Conservation (phyloP, 2,888 invertebrate species). For the Agrochola macilenta region DNA sequence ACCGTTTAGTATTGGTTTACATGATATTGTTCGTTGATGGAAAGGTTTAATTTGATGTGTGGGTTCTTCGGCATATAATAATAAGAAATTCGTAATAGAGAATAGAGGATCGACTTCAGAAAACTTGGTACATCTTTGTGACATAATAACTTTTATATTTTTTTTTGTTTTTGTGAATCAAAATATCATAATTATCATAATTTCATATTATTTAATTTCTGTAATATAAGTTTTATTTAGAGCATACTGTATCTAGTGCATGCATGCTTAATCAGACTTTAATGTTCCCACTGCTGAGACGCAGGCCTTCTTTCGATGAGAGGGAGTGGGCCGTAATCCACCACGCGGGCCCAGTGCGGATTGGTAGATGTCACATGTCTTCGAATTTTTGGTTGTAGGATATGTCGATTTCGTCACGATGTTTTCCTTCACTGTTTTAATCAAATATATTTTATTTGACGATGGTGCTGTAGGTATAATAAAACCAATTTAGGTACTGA, state of each 20-base stretch:
- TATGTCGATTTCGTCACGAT: no score
- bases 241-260: not conserved
- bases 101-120: not conserved
- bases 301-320: no score
- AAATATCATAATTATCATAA: no score
- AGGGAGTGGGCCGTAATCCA: no score
- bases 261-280: no score
- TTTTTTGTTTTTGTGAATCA: not conserved
- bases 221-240: not conserved
- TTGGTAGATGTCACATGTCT: no score
- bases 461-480: not conserved
- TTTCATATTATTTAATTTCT: no score
- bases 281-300: no score
- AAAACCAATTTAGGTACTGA: not conserved
- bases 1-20: conserved; percentile 64
- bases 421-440: no score
- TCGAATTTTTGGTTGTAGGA: no score
- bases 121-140: not conserved
- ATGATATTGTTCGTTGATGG: conserved; percentile 58
- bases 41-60: conserved; percentile 50
- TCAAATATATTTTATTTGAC: not conserved
- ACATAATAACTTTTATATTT: not conserved
- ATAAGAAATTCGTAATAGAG: not conserved
- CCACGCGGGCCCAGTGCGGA: no score
- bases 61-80: not conserved